Evolutionary conservation across 2,113 vertebrate species (phyloP), one percentile per base, ranked within the genome.

Genomic region (Gulo gulo): DNA sequence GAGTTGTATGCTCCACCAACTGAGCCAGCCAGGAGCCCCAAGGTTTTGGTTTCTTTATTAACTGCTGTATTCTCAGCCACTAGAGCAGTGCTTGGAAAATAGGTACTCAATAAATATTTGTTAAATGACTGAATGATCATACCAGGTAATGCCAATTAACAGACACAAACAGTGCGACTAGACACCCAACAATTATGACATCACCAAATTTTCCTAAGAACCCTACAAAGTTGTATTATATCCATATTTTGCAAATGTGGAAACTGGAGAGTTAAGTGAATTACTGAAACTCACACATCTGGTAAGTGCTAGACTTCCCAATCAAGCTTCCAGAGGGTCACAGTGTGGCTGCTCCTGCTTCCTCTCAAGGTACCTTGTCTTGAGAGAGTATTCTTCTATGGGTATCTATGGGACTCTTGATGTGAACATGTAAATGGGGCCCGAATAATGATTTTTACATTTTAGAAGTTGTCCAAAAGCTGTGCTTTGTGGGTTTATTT

Each of bases 51-150:
- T 69, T 69, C 67, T 69, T 69, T 69, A 36, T 69, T 69, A n/a
- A n/a, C 67, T 91, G 47, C 69, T 74, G 1, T 80, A 82, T 93
- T 93, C 23, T 57, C n/a, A 81, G 20, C 21, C 73, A 9, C 21
- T 67, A 82, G 20, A 92, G 86, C 59, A 92, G 86, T 87, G 21
- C 39, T 88, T 83, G 29, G 61, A 24, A 90, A 95, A 89, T 74
- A 90, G 8, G 7, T 61, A 18, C 4, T 34, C 79, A 65, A 78
- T 91, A 94, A 81, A 94, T 89, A 76, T 86, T 90, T 65, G 26
- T 83, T 90, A 83, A 89, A 45, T 39, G 67, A 95, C 52, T 88
- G 39, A 93, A 74, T 94, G 73, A 47, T 76, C 76, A 65, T 83
- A 42, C 47, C 42, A 88, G 34, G 16, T 74, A 26, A 76, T 76